Conservation (phyloP, 2,888 invertebrate species). For the Erannis defoliaria region DNA sequence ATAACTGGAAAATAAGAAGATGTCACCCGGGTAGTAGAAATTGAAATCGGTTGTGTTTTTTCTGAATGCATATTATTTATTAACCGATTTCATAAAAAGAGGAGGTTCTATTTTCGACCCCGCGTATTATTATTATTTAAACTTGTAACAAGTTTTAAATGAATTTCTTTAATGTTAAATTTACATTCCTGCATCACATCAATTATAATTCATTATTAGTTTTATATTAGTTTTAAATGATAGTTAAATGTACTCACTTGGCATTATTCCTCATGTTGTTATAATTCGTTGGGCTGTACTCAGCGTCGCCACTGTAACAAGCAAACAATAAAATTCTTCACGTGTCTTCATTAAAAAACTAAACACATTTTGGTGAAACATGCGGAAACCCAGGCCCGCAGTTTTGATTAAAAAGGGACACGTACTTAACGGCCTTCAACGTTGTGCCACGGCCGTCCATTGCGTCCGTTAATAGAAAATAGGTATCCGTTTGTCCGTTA, state of each 20-base stretch:
- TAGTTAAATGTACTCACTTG: conserved; percentile 66
- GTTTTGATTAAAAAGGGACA: conserved; percentile 14
- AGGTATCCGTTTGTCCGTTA: conserved; percentile 39
- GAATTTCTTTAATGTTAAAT: no score
- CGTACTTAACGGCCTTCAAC: conserved; percentile 35
- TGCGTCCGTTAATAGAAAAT: conserved; percentile 37
- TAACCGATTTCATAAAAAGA: no score
- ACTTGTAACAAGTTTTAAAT: no score
- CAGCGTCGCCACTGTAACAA: conserved; percentile 76
- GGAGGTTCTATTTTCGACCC: no score
- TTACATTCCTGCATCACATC: no score
- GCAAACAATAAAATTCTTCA: conserved; percentile 30
- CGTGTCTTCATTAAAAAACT: conserved; percentile 6
- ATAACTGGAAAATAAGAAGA: no score
- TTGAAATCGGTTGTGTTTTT: no score
- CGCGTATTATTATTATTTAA: no score
- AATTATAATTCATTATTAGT: no score
- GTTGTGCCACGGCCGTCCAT: conserved; percentile 40
- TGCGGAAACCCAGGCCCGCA: conserved; percentile 13
- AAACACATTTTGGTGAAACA: conserved; percentile 10
- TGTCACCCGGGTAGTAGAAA: no score
- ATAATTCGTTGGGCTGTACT: conserved; percentile 75
- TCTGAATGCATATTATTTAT: no score
- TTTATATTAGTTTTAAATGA: no score
- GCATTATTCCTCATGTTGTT: conserved; percentile 80